phyloP scores from a whole-genome alignment of 2,113 vertebrate genomes.

The Mungos mungo region DNA sequence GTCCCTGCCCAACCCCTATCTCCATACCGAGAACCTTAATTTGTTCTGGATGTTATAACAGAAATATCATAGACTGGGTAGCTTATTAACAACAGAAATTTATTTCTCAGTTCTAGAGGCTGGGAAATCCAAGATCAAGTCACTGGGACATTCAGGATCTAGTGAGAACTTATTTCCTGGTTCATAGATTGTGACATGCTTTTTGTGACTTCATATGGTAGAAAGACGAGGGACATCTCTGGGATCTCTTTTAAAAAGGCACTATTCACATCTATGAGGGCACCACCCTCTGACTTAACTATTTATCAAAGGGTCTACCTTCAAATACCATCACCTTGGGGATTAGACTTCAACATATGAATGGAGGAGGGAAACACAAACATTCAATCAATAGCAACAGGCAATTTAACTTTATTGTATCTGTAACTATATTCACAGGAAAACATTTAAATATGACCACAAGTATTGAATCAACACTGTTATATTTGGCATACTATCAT shows the following conservation, averaged over 20 bases:
- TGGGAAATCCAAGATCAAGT: not conserved
- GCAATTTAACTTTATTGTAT: not conserved
- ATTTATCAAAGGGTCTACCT: not conserved
- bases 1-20: not conserved
- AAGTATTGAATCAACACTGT: not conserved
- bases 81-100: not conserved
- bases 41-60: not conserved
- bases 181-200: not conserved
- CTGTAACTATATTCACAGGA: not conserved
- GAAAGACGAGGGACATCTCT: not conserved
- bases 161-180: not conserved
- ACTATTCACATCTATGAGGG: not conserved
- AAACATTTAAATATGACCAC: not conserved
- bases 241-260: not conserved
- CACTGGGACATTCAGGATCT: not conserved
- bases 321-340: not conserved
- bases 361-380: not conserved
- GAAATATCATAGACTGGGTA: not conserved
- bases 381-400: not conserved
- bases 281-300: not conserved
- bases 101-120: not conserved
- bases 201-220: not conserved
- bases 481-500: not conserved
- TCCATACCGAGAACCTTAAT: not conserved
- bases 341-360: not conserved